Conservation (phyloP, 2,113 vertebrate genomes). For the Otis tarda region DNA sequence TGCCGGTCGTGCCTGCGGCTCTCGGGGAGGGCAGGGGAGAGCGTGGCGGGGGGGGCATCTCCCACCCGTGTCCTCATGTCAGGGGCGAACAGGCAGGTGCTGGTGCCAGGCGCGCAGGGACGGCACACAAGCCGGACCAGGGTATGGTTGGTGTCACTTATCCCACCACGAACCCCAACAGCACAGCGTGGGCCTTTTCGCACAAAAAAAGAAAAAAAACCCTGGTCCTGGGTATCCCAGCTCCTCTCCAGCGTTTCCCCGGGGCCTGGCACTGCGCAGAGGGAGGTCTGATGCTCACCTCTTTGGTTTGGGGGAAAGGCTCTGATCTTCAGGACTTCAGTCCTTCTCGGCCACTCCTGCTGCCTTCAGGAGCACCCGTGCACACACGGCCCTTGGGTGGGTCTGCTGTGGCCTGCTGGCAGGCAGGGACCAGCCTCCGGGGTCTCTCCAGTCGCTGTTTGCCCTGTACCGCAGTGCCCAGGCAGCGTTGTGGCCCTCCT, state of each 20-base stretch:
- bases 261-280: too few relatives aligned
- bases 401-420: not conserved
- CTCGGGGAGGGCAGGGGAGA: not conserved
- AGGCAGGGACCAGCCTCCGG: not conserved
- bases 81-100: not conserved
- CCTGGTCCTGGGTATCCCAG: not conserved
- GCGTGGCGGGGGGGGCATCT: not conserved
- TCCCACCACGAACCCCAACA: accelerated
- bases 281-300: not conserved
- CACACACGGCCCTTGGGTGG: accelerated
- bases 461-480: not conserved
- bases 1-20: not conserved
- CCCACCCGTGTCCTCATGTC: not conserved
- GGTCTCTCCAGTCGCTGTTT: accelerated
- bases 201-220: not conserved
- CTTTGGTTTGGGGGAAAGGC: not conserved
- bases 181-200: not conserved
- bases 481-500: not conserved
- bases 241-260: not conserved
- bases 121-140: accelerated
- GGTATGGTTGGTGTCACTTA: not conserved
- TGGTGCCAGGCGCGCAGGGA: not conserved
- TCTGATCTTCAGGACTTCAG: not conserved
- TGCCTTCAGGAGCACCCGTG: not conserved
- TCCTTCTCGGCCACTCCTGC: not conserved